Evolutionary conservation across 2,113 vertebrate genomes (phyloP).

Genomic region (Platanista minor): DNA sequence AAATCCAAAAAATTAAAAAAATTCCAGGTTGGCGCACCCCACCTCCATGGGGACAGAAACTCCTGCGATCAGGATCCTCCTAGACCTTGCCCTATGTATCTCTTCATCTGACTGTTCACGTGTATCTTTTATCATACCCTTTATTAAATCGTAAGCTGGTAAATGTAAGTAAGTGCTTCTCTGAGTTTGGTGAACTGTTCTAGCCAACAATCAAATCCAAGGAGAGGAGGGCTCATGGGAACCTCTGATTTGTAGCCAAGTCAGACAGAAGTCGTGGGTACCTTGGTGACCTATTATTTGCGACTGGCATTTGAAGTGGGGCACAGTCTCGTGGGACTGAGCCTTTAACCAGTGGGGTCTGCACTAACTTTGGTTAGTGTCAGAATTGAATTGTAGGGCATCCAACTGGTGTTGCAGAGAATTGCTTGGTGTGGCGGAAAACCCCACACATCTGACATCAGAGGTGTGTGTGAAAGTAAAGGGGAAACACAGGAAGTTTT

Average conservation of each 20-base stretch:
- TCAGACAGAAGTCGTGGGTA: neutral
- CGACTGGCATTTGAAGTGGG: neutral
- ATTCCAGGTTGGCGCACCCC: neutral
- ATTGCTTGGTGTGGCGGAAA: neutral
- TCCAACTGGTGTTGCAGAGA: neutral
- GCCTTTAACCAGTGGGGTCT: neutral
- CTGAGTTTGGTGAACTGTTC: neutral
- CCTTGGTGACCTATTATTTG: neutral
- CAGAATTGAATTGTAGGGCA: neutral
- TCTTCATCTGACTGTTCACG: neutral
- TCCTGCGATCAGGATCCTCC: too few relatives aligned
- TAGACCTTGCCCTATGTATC: too few relatives aligned
- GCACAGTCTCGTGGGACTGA: neutral
- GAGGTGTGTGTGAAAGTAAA: neutral
- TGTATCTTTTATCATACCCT: neutral
- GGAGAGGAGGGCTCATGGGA: neutral
- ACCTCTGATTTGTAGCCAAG: neutral
- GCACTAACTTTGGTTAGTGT: neutral
- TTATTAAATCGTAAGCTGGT: neutral
- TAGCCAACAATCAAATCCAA: neutral
- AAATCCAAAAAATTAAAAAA: neutral
- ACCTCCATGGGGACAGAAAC: neutral
- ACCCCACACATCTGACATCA: neutral
- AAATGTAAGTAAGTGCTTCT: neutral
- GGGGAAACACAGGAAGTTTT: neutral